Evolutionary conservation across 2,888 invertebrate species (phyloP), one percentile per base, ranked within the genome.

Genomic region (Drosophila lacicola): DNA sequence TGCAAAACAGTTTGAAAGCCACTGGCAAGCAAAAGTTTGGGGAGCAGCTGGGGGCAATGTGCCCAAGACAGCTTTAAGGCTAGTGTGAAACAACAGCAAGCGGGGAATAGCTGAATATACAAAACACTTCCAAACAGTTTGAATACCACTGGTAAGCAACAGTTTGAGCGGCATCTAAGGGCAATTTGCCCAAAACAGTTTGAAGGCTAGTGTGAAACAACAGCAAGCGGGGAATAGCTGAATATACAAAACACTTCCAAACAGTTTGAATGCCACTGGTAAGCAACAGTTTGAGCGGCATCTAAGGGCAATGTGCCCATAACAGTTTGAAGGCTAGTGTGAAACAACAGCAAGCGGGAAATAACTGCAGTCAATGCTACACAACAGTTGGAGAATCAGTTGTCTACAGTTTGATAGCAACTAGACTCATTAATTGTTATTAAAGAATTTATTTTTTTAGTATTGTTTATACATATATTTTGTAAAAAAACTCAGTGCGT

Each of bases 401-500:
- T 3, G n/a, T 9, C 8, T 19, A 63, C 49, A 70, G 66, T 72
- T 82, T 58, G 37, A 54, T 8, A 54, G 42, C 33, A 47, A 55
- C 49, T 70, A 34, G 44, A 14, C n/a, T 37, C 46, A 34, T 25
- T 47, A 45, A 19, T 25, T 54, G 11, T 44, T 65, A 34, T 64
- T 44, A 39, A 46, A 53, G n/a, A 62, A n/a, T 55, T 70, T 17
- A 14, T 17, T 42, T 39, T 47, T 55, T 61, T 50, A 42, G 17
- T 45, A 51, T 44, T 14, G 25, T 58, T 61, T 55, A 13, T 53
- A 11, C n/a, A n/a, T n/a, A 9, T 61, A 13, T 47, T 58, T 64
- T 39, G 65, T 62, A 74, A 60, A 62, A 68, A 74, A 74, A 77
- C 77, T 56, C 42, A 42, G 83, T 82, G 87, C 80, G 50, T 53